Conservation (phyloP, 2,888 invertebrate species). For the Bellardia pandia region DNA sequence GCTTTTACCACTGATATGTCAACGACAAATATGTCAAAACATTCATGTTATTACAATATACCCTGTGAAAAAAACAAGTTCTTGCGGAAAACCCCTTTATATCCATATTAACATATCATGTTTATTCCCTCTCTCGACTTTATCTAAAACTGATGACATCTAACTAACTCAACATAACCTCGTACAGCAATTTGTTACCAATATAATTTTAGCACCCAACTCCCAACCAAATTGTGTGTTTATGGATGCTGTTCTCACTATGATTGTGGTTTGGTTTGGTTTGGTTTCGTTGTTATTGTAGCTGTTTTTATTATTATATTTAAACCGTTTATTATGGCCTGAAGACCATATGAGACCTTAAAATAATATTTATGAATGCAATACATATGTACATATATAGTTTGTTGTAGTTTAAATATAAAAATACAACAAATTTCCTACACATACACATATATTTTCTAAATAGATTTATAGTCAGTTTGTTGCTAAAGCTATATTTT, state of each 20-base stretch:
- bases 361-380: conserved; percentile 68
- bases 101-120: not conserved
- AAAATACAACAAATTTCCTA: conserved; percentile 44
- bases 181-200: conserved; percentile 45
- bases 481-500: conserved; percentile 70
- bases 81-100: too few relatives aligned
- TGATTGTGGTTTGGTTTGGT: conserved; percentile 51
- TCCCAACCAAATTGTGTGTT: conserved; percentile 43
- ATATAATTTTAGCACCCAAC: conserved; percentile 15
- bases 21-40: too few relatives aligned
- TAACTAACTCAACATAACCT: conserved; percentile 27
- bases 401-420: conserved; percentile 29
- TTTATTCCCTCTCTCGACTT: not conserved
- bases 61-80: too few relatives aligned
- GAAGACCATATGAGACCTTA: conserved; percentile 68
- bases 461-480: conserved; percentile 69
- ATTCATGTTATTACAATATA: too few relatives aligned
- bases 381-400: conserved; percentile 35
- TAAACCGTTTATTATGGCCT: conserved; percentile 62
- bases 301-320: conserved; percentile 11
- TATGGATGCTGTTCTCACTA: conserved; percentile 54
- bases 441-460: conserved; percentile 52
- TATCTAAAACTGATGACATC: not conserved
- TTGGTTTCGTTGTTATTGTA: conserved; percentile 12
- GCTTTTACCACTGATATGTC: too few relatives aligned